phyloP scores from a whole-genome alignment of 2,888 invertebrate genomes.

The Chromoteleia sp. region DNA sequence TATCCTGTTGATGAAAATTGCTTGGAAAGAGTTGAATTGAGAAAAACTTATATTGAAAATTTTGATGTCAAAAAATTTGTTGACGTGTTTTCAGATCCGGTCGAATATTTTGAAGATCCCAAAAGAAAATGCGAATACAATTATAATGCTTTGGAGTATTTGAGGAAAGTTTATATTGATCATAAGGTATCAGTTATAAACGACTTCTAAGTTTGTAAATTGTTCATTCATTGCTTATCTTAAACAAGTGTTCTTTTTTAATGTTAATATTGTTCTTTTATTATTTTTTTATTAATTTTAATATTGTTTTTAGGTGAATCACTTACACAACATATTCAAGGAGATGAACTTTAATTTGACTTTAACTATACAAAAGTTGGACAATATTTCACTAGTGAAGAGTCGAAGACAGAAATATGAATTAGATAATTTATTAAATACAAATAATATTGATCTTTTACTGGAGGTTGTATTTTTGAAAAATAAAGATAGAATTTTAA shows the following conservation, averaged over 20 bases:
- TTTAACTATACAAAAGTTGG: conserved; percentile 72
- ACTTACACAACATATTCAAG: conserved; percentile 12
- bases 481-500: conserved; percentile 78
- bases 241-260: too few relatives aligned
- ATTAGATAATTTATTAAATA: conserved; percentile 28
- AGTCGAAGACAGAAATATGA: conserved; percentile 1
- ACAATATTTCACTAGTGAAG: conserved; percentile 64
- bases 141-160: not conserved
- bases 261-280: not conserved
- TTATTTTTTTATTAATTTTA: conserved; percentile 1
- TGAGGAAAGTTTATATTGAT: conserved; percentile 5
- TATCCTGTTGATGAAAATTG: conserved; percentile 30
- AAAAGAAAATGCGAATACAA: conserved; percentile 11
- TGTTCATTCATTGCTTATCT: too few relatives aligned
- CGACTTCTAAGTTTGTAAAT: not conserved
- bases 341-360: conserved; percentile 70
- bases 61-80: conserved; percentile 19
- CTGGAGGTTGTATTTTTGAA: conserved; percentile 79
- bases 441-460: conserved; percentile 74
- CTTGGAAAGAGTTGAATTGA: conserved; percentile 24
- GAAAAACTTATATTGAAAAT: conserved; percentile 12
- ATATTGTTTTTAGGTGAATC: conserved; percentile 24
- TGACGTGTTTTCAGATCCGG: conserved; percentile 13
- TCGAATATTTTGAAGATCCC: conserved; percentile 33
- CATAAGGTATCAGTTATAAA: conserved; percentile 1